Evolutionary conservation across 2,888 invertebrate genomes (phyloP), one percentile per base, ranked within the genome.

Genomic region (Serripes groenlandicus): DNA sequence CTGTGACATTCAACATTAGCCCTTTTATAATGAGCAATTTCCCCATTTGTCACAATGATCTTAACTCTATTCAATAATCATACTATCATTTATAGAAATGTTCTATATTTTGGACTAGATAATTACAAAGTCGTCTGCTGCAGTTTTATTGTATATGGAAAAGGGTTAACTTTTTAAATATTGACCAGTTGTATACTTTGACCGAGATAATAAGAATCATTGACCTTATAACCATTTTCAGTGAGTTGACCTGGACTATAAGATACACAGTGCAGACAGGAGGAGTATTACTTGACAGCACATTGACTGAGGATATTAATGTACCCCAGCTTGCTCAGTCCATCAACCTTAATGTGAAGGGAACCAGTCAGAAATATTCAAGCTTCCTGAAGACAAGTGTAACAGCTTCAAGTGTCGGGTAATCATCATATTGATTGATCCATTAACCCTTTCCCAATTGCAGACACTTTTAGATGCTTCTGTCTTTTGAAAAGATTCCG

Each of bases 301-400:
- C 56, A 49, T 60, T 81, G 26, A 30, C 66, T 26, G 66, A 66
- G 28, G 42, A 66, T 35, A 66, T 66, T n/a, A 18, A 58, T 66
- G 35, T 4, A 26, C 28, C 76, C 62, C 74, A 52, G 54, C 77
- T 81, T 23, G 74, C 4, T 26, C 52, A 75, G 49, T 18, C 28
- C 49, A n/a, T 81, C 11, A 64, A 21, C 21, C 28, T 81, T 18
- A 26, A 26, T 21, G 77, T 77, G 56, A 32, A 32, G n/a, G 81
- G 81, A 54, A 81, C 81, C 68, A 81, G 32, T 32, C 28, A 74
- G 42, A 81, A 69, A 70, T 81, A 81, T 42, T 60, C 70, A 37
- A 28, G 23, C 28, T 78, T 26, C 66, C 35, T 70, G 0, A 54
- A 37, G 42, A 42, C 28, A 15, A 28, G 34, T 7, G 26, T n/a